Conservation (phyloP, 2,888 invertebrate species). For the Lissocephala sabroskyi region DNA sequence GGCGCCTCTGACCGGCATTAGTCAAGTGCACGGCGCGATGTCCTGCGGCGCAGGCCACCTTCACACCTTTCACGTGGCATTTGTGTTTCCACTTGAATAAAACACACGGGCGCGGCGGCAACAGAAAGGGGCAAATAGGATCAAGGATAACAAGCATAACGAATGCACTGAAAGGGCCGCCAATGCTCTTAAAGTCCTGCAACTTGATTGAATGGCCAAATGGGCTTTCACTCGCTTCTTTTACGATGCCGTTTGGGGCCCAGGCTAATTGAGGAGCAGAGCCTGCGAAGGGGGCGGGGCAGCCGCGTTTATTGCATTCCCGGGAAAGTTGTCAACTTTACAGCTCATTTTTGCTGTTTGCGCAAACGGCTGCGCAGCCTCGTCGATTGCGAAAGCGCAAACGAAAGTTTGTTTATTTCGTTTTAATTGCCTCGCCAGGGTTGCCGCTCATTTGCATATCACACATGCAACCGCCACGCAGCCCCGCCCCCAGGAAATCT, state of each 20-base stretch:
- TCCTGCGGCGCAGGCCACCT: constrained; percentile 20
- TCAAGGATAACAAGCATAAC: constrained; percentile 33
- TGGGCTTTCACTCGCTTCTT: constrained; percentile 11
- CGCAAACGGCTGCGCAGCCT: background rate
- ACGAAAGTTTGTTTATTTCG: constrained; percentile 37
- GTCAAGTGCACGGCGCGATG: too few species aligned
- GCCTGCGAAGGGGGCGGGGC: too few species aligned
- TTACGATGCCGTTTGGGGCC: too few species aligned
- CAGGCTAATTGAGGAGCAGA: too few species aligned
- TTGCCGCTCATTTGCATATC: constrained; percentile 28
- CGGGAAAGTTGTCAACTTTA: too few species aligned
- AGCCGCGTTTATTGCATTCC: too few species aligned
- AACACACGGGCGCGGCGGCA: constrained; percentile 16
- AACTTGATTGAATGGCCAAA: constrained; percentile 32
- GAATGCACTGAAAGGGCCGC: constrained; percentile 1
- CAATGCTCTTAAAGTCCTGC: constrained; percentile 26
- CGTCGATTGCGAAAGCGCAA: constrained; percentile 16
- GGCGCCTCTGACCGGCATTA: too few species aligned
- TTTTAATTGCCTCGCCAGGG: constrained; percentile 46
- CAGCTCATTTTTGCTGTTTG: too few species aligned
- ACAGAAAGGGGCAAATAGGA: constrained; percentile 37
- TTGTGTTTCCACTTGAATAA: constrained; percentile 37
- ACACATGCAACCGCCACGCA: constrained; percentile 8
- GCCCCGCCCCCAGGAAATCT: background rate
- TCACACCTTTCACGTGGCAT: constrained; percentile 35